Percentiles rank a stretch among this genome's conserved stretches.
These are phyloP conservation scores for Peromyscus californicus DNA, from an alignment of 2,113 vertebrate genomes.

Conservation along the genomic window DNA sequence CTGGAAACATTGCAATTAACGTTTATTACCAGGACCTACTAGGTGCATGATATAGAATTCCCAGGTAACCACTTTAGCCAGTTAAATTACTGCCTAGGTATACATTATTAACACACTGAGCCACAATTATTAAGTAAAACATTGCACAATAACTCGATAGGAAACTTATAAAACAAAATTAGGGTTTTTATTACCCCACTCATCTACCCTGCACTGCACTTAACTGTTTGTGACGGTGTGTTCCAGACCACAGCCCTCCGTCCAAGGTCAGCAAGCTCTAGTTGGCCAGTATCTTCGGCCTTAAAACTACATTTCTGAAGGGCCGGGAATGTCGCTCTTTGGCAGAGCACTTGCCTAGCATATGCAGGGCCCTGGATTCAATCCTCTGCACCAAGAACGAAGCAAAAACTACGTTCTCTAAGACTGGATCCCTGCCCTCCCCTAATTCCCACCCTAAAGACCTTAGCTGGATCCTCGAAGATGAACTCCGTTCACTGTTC, in stretches of 20 bases:
- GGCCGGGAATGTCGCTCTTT: not conserved
- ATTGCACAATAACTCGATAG: conserved; percentile 38
- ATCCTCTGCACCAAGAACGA: not conserved
- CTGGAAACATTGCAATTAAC: not conserved
- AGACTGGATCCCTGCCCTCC: not conserved
- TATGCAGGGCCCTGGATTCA: not conserved
- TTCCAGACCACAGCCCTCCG: not conserved
- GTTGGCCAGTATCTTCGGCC: not conserved
- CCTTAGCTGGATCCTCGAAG: not conserved
- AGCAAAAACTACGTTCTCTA: not conserved
- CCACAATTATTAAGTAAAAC: conserved; percentile 62
- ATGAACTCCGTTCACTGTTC: fast-evolving
- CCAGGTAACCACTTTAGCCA: conserved; percentile 38
- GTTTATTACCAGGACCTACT: conserved; percentile 26
- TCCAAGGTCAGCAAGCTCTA: not conserved
- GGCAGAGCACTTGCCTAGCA: not conserved
- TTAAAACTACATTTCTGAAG: not conserved
- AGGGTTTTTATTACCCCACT: conserved; percentile 32
- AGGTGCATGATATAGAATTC: conserved; percentile 27
- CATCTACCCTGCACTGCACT: not conserved
- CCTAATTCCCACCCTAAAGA: not conserved
- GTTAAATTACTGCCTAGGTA: conserved; percentile 10
- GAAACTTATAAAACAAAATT: conserved; percentile 68
- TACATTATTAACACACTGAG: conserved; percentile 45
- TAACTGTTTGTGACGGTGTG: not conserved